Base-by-base conservation (phyloP, 2,888 invertebrate genomes). In the Sturmia bella region DNA sequence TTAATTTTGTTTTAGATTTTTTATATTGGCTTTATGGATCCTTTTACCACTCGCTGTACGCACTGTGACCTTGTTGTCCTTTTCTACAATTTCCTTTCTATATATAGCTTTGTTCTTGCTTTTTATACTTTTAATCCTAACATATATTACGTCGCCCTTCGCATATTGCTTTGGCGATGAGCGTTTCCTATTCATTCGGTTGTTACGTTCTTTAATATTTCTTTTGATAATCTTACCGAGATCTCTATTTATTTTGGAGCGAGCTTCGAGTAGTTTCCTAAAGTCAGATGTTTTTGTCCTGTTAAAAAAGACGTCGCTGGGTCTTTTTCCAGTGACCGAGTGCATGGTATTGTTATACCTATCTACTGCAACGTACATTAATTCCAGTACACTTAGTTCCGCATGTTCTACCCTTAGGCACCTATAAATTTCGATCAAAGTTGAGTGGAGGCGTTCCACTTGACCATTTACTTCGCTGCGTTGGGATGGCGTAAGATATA, bases 271-370 rank as follows among this genome's bases (percentile, higher is more conserved):
- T 5, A 48, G 11, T 21, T 48, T 48, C 2, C 21, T 21, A 48
- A 48, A 48, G 21, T 48, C 21, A 4, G 48, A 2, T 12, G 12
- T 19, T 13, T 13, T 54, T 1, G 3, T 32, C 2, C 27, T 54
- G 5, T 54, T 32, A 3, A 54, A 54, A 12, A 54, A 54, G 15
- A 54, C 7, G 15, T 32, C 54, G 9, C 54, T n/a, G 6, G 54
- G 32, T 15, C n/a, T n/a, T n/a, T n/a, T n/a, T n/a, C 76, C 70
- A 0, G 75, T 85, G 0, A 84, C 83, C 0, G 85, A 84, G 12
- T 84, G 82, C 9, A 85, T 48, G 0, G 83, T 59, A 61, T 83
- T 85, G 24, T 85, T 85, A 19, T 85, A 85, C 4, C 85, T 52
- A 17, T 85, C 84, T 0, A 84, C 84, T 1, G 82, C 21, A 0